Base-by-base conservation (phyloP, 2,113 vertebrate genomes). In the Seriola quinqueradiata region DNA sequence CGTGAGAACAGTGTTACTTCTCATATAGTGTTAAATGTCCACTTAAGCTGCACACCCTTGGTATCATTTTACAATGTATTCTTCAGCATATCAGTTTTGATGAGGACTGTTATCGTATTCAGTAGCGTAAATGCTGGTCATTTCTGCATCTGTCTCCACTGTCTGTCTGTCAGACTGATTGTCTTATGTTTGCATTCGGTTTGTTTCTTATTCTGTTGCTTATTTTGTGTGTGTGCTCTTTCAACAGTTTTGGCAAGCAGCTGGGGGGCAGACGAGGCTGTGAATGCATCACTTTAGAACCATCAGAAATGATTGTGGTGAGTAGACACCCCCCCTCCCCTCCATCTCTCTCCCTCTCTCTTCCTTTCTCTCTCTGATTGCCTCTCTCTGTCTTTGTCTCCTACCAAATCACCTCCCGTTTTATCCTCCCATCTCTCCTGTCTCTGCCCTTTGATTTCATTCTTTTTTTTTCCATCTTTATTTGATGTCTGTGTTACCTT, bases 231-330 rank as follows among this genome's bases (percentile, higher is more conserved):
- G 19, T 75, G 8, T 61, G 54, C 57, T 74, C 32, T 85, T 70
- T 87, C 86, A 79, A 12, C 93, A 99, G 98, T 95, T 99, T 99
- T 95, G 98, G 98, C 93, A 98, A 96, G 95, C 98, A 99, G 95
- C 96, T 96, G 93, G 97, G 97, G 91, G 97, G 98, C 87, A 96
- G 97, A 90, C 95, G 98, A 94, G 98, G 98, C 93, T 99, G 96
- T 87, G 97, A 99, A 93, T 99, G 97, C 94, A 97, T 99, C 95
- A 97, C 97, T 85, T 89, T 99, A 94, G 97, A 99, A 91, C 97
- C 98, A 88, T 99, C 98, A 92, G 98, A 99, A 96, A 99, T 99
- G 97, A 99, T 99, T 92, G 98, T 99, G 97, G 98, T 99, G 96
- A 97, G 98, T 90, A 66, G 11, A 77, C 0, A 5, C 38, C 11